These are phyloP conservation scores for Drosophila paulistorum DNA, from an alignment of 1,140 invertebrate genomes.

Conservation along the genomic window DNA sequence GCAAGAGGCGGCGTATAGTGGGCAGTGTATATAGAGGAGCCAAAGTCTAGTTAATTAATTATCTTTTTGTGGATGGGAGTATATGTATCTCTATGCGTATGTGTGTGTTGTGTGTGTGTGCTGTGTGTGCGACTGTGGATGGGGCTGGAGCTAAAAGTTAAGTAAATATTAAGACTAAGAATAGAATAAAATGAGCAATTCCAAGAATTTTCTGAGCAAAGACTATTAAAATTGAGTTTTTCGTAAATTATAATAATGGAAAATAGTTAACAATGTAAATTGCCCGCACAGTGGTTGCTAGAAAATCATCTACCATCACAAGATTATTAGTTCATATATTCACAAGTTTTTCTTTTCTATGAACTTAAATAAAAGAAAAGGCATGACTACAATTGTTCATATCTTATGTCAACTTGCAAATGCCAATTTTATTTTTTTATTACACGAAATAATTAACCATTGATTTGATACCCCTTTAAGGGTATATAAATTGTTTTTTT, in stretches of 20 bases:
- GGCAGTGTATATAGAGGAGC: constrained; percentile 51
- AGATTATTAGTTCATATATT: too few relatives aligned
- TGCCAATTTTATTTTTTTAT: too few relatives aligned
- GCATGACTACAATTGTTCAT: too few relatives aligned
- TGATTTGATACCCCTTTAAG: too few relatives aligned
- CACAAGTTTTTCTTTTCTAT: too few relatives aligned
- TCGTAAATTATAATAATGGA: background rate
- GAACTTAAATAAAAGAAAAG: too few relatives aligned
- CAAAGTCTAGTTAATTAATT: constrained; percentile 78
- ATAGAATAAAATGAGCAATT: constrained; percentile 1
- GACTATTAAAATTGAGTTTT: constrained; percentile 4
- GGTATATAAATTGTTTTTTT: background rate
- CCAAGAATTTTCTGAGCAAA: background rate
- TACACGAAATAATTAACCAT: too few relatives aligned
- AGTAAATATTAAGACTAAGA: constrained; percentile 4
- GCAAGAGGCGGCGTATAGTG: constrained; percentile 17
- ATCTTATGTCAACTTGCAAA: too few relatives aligned
- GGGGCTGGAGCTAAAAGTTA: background rate
- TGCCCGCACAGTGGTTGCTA: background rate
- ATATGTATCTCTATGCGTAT: background rate
- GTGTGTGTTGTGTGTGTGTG: background rate
- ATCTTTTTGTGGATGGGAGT: constrained; percentile 39
- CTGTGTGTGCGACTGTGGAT: background rate
- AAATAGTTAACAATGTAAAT: background rate
- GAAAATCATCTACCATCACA: too few relatives aligned